Percentiles rank a stretch among this genome's conserved stretches.
Conservation (phyloP, 1,140 invertebrate species). For the Plectus sambesii region DNA sequence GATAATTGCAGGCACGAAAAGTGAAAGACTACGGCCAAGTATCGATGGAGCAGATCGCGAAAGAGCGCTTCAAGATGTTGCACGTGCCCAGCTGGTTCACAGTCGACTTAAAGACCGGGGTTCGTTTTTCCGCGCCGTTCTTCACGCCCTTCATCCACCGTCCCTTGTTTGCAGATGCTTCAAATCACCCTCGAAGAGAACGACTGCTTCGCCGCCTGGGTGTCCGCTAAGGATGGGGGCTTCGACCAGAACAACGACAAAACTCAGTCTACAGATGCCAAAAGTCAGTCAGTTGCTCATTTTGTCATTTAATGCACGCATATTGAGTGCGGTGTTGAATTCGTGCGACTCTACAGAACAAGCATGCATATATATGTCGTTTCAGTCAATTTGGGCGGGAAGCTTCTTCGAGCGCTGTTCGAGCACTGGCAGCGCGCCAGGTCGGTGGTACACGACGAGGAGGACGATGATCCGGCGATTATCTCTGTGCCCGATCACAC, state of each 20-base stretch:
- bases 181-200: conserved; percentile 96
- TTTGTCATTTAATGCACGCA: conserved; percentile 9
- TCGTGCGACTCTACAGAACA: conserved; percentile 12
- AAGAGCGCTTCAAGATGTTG: conserved; percentile 78
- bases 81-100: conserved; percentile 99
- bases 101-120: conserved; percentile 93
- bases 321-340: conserved; percentile 2
- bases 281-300: conserved; percentile 54
- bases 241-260: conserved; percentile 60
- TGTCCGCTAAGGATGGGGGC: conserved; percentile 84
- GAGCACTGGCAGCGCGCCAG: conserved; percentile 77
- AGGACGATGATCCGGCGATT: conserved; percentile 50
- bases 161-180: conserved; percentile 61
- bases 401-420: conserved; percentile 81
- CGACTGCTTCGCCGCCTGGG: conserved; percentile 95
- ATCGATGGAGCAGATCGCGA: conserved; percentile 85
- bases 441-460: conserved; percentile 46
- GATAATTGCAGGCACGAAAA: conserved; percentile 75
- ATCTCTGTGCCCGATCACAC: conserved; percentile 88
- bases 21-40: conserved; percentile 72
- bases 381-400: conserved; percentile 82
- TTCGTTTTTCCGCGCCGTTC: conserved; percentile 48
- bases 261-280: conserved; percentile 76
- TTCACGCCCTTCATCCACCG: background rate
- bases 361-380: too few species aligned